Evolutionary conservation across 2,888 invertebrate species (phyloP).

Genomic region (Listrodromus nycthemerus): DNA sequence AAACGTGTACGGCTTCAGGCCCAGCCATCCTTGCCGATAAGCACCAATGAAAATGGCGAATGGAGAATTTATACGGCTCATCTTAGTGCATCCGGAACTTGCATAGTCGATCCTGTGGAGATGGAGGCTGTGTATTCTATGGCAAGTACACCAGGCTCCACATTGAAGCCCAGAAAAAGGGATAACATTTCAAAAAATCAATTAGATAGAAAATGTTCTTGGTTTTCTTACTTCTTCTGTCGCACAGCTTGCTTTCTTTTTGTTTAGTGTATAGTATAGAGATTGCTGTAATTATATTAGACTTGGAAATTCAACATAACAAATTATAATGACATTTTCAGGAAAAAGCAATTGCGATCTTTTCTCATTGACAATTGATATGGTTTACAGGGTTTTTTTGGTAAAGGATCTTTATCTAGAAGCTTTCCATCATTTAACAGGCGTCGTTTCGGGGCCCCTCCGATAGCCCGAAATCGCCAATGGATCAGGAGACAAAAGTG

Average conservation of each 20-base stretch:
- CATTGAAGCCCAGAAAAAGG: not conserved
- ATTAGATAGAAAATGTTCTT: not conserved
- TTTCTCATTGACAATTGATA: not conserved
- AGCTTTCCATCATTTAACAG: constrained; percentile 85
- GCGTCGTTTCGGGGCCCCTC: constrained; percentile 82
- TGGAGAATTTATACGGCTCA: constrained; percentile 87
- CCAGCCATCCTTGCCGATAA: constrained; percentile 83
- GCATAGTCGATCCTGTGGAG: constrained; percentile 87
- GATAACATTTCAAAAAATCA: constrained; percentile 3
- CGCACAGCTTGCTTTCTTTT: not conserved
- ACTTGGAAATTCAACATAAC: not conserved
- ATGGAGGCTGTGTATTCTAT: constrained; percentile 88
- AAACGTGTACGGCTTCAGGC: constrained; percentile 83
- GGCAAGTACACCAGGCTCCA: constrained; percentile 75
- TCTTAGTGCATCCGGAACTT: constrained; percentile 89
- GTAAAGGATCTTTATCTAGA: constrained; percentile 89
- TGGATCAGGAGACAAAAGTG: constrained; percentile 87
- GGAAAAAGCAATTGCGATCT: not conserved
- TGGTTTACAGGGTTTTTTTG: constrained; percentile 88
- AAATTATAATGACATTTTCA: not conserved
- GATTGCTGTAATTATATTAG: not conserved
- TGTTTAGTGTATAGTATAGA: not conserved
- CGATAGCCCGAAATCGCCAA: constrained; percentile 87
- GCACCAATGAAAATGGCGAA: constrained; percentile 84
- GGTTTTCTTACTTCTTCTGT: not conserved